Conservation (phyloP, 2,113 vertebrate genomes). For the Rhinolophus ferrumequinum region DNA sequence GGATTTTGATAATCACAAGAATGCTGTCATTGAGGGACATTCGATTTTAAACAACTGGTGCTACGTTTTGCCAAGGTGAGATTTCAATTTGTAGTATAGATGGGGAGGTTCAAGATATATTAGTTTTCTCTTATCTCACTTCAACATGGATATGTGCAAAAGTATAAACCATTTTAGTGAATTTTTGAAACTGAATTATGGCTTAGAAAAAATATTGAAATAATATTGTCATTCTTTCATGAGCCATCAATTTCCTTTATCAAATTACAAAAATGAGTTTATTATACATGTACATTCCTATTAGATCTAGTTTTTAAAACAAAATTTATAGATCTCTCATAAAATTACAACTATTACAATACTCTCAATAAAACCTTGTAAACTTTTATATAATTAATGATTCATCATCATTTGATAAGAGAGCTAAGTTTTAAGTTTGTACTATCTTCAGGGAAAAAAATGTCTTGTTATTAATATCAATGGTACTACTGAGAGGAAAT, state of each 20-base stretch:
- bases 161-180: not conserved
- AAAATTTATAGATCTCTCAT: not conserved
- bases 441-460: not conserved
- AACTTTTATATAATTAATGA: not conserved
- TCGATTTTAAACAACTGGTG: constrained; percentile 91
- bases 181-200: constrained; percentile 4
- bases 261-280: constrained; percentile 42
- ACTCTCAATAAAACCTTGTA: constrained; percentile 20
- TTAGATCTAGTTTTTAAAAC: constrained; percentile 49
- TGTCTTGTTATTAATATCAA: not conserved
- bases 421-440: constrained; percentile 36
- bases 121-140: not conserved
- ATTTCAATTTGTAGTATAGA: not conserved
- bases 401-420: constrained; percentile 10
- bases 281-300: not conserved
- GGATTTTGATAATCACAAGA: constrained; percentile 85
- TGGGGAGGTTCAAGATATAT: not conserved
- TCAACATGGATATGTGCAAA: not conserved
- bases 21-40: constrained; percentile 84
- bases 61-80: constrained; percentile 95
- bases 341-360: constrained; percentile 1
- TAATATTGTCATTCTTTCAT: not conserved
- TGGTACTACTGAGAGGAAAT: not conserved
- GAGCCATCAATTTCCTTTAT: constrained; percentile 40
- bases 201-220: not conserved